Percentiles rank a stretch among this genome's conserved stretches.
Conservation (phyloP, 2,113 vertebrate species). For the Planiliza haematocheilus region DNA sequence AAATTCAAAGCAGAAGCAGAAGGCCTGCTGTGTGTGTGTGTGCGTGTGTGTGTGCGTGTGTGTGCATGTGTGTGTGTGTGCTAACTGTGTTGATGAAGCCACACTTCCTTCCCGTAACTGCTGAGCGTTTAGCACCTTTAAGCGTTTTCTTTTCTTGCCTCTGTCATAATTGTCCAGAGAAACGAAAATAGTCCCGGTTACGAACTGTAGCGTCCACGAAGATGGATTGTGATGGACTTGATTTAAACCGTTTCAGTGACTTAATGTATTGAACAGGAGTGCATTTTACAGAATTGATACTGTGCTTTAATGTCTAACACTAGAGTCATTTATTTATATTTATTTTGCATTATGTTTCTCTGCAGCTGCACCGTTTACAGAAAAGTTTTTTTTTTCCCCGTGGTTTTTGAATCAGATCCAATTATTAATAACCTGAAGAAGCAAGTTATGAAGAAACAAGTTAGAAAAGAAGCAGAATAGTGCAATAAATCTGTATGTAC, state of each 20-base stretch:
- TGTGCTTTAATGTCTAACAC: too few relatives aligned
- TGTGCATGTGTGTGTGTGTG: neutral
- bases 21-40: neutral
- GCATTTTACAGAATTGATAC: neutral
- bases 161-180: conserved; percentile 1
- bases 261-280: neutral
- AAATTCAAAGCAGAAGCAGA: neutral
- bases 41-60: conserved; percentile 1
- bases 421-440: neutral
- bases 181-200: conserved; percentile 5
- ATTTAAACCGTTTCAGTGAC: neutral
- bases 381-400: neutral
- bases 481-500: too few relatives aligned
- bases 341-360: neutral
- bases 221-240: neutral
- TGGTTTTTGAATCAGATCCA: neutral
- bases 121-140: conserved; percentile 22
- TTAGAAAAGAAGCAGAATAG: too few relatives aligned
- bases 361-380: too few relatives aligned
- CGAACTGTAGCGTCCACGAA: neutral
- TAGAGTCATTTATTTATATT: neutral
- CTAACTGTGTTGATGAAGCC: conserved; percentile 3
- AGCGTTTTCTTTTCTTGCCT: neutral
- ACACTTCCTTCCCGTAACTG: conserved; percentile 30
- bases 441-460: neutral